phyloP scores from a whole-genome alignment of 2,797 vertebrate species.

The Hippopotamyrus pictus region DNA sequence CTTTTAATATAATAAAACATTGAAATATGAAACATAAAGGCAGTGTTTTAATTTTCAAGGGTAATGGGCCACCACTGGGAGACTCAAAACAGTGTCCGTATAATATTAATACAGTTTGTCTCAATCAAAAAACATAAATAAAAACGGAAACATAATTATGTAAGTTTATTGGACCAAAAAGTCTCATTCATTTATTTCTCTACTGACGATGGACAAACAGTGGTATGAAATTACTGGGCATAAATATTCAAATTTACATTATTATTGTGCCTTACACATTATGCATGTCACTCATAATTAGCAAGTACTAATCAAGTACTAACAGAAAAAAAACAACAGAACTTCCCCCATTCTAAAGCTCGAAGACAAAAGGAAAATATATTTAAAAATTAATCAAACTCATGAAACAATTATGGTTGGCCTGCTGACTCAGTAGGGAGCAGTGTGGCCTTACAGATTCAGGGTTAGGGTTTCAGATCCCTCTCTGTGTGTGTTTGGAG shows the following conservation, averaged over 20 bases:
- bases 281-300: not conserved
- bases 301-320: not conserved
- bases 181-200: not conserved
- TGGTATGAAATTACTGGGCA: not conserved
- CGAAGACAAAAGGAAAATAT: not conserved
- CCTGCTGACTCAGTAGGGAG: not conserved
- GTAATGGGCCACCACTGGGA: not conserved
- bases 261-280: not conserved
- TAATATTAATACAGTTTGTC: not conserved
- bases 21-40: not conserved
- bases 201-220: not conserved
- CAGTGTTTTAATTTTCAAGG: not conserved
- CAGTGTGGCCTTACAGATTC: not conserved
- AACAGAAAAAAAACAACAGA: not conserved
- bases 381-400: not conserved
- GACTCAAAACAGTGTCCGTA: not conserved
- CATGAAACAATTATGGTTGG: not conserved
- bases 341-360: not conserved
- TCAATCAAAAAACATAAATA: not conserved
- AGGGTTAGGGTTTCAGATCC: not conserved
- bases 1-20: slow-evolving; percentile 3
- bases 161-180: slow-evolving; percentile 3
- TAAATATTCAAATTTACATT: not conserved
- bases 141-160: not conserved
- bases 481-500: not conserved